Base-by-base conservation (phyloP, 2,888 invertebrate species). In the Brachyptera risi region DNA sequence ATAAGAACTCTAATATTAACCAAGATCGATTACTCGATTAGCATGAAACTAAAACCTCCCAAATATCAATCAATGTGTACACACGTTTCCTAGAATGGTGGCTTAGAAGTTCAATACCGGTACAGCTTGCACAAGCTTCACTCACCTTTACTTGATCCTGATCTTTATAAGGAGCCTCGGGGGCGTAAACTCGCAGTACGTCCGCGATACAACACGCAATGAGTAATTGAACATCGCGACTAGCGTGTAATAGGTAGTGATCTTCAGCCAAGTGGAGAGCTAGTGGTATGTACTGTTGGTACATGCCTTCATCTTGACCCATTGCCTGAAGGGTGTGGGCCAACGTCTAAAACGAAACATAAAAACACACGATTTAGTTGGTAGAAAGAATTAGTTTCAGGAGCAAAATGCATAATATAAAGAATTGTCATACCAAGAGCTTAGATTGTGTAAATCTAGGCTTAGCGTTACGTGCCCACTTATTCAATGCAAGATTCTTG, bases 151-250 rank as follows among this genome's bases (percentile, higher is more conserved):
- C 89, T 81, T 96, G 94, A 64, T 93, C 92, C 64, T 92, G 88
- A 73, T 96, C 96, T 77, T 95, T 96, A 74, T 96, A 98, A 0
- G 98, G 98, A 37, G 96, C 96, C 73, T 97, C 96, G 0, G 98
- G 97, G 1, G 97, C 97, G 76, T 96, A 98, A 4, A 98, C 93
- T 63, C 97, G 80, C 66, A 98, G 83, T 31, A 98, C 93, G 76
- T 98, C 97, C 4, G 97, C 97, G 71, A 98, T 93, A 74, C 97
- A 97, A 76, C 97, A 98, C 0, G 97, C 97, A 63, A 96, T 92
- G 35, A 97, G 80, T 56, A 98, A 79, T 73, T 96, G 92, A 0
- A 98, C 96, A 77, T 98, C 97, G 67, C 90, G 85, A 62, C 92
- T 95, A 47, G 84, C 80, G 76, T 98, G 94, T 65, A 89, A 85